Evolutionary conservation across 1,140 invertebrate genomes (phyloP).

Genomic region (Rhysida immarginata): DNA sequence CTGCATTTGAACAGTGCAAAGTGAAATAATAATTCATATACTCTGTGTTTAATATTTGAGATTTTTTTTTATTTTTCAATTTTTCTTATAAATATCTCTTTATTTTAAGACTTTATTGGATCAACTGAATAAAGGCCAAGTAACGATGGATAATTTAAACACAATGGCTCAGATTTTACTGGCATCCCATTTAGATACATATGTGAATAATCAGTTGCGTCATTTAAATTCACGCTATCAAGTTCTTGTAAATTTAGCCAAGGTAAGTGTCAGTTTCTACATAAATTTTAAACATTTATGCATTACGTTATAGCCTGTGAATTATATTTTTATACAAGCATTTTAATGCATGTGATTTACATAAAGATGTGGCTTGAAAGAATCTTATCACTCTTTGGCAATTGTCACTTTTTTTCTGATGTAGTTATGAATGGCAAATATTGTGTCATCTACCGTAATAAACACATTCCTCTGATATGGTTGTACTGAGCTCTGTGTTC

Average conservation of each 20-base stretch:
- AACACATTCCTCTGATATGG: no score
- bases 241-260: slow-evolving; percentile 70
- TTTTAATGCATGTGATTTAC: no score
- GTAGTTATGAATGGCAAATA: no score
- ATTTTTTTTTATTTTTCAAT: not conserved
- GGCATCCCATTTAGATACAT: slow-evolving; percentile 71
- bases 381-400: no score
- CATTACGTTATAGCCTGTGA: no score
- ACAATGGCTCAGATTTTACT: slow-evolving; percentile 54
- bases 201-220: slow-evolving; percentile 76
- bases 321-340: no score
- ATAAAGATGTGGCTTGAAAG: no score
- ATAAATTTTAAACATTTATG: not conserved
- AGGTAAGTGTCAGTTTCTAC: slow-evolving; percentile 26
- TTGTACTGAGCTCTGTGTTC: no score
- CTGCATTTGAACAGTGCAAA: slow-evolving; percentile 45
- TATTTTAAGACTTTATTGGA: slow-evolving; percentile 46
- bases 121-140: slow-evolving; percentile 58
- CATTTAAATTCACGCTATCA: slow-evolving; percentile 83
- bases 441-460: no score
- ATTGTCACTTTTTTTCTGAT: no score
- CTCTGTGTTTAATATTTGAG: not conserved
- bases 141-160: slow-evolving; percentile 69
- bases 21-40: slow-evolving; percentile 15
- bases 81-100: not conserved